Percentiles rank a stretch among this genome's conserved stretches.
These are phyloP conservation scores for Bombus affinis DNA, from an alignment of 1,140 invertebrate species.

Conservation along the genomic window DNA sequence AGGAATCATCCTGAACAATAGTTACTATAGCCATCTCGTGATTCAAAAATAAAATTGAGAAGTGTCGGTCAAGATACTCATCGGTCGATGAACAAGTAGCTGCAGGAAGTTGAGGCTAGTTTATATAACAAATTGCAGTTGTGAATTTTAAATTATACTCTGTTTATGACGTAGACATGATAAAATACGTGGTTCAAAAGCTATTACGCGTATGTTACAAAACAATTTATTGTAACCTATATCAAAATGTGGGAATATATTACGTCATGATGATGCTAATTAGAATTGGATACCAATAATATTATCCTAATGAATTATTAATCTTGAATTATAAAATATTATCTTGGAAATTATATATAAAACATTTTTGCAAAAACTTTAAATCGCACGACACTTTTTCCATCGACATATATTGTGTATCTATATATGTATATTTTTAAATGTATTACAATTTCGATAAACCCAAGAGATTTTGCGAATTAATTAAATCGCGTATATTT, in stretches of 20 bases:
- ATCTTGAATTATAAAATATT: background rate
- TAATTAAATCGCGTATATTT: background rate
- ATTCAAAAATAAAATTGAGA: background rate
- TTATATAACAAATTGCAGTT: background rate
- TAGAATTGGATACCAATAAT: background rate
- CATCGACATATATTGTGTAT: background rate
- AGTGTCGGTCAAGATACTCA: too few species aligned
- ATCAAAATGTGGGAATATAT: background rate
- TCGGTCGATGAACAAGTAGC: background rate
- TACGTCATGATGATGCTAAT: background rate
- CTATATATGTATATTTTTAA: too few species aligned
- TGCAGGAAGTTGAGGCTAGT: background rate
- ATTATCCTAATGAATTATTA: background rate
- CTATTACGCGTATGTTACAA: background rate
- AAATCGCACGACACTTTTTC: background rate
- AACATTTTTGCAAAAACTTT: background rate
- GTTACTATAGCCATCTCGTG: conserved; percentile 42
- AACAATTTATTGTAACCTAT: background rate
- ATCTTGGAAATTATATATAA: background rate
- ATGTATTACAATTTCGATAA: background rate
- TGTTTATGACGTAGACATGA: background rate
- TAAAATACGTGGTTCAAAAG: background rate
- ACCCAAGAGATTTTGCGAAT: background rate
- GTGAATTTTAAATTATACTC: too few species aligned
- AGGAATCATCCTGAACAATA: background rate